Evolutionary conservation across 1,140 invertebrate species (phyloP), one percentile per base, ranked within the genome.

Genomic region (Neodiprion lecontei): DNA sequence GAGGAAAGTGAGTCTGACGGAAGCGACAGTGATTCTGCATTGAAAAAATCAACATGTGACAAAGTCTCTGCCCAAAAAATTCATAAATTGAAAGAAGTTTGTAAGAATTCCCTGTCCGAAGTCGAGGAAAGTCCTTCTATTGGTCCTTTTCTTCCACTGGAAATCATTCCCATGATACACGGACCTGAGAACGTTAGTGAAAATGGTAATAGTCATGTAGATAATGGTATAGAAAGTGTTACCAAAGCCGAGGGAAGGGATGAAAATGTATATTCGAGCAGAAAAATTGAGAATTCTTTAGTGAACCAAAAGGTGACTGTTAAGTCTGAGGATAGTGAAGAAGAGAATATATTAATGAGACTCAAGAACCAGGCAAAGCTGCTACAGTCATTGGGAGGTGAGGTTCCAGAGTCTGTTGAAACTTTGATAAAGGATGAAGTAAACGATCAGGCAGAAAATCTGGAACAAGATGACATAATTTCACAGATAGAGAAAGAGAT

Each of bases 1-100:
- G 88, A 88, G 7, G 84, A 81, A 28, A 84, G 84, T 79, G 87
- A 88, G 69, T 89, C 89, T 0, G 83, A 87, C 5, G 84, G 87
- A 53, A 78, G 78, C 17, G 79, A 81, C 10, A 78, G 75, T 72
- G 74, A 69, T 12, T 79, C 77, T 2, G 79, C 81, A 47, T 71
- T 78, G 0, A 40, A 74, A 67, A 61, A 12, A 9, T 8, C n/a
- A 1, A 8, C 71, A 1, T 12, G 3, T 50, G 14, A 71, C 12
- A 71, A 48, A 2, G 11, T 21, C 47, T 17, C 7, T 9, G 65
- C 5, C 5, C 75, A 82, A 11, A n/a, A 65, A 4, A 11, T 49
- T 17, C 75, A 72, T 8, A 47, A 69, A 8, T 72, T 10, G 23
- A 72, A 67, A 8, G 14, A 17, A n/a, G 48, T 40, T 12, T 17